A percentile compares a stretch with the other conserved stretches of the same genome.
These are phyloP conservation scores for Helostoma temminkii DNA, from an alignment of 2,797 vertebrate species.

Conservation along the genomic window DNA sequence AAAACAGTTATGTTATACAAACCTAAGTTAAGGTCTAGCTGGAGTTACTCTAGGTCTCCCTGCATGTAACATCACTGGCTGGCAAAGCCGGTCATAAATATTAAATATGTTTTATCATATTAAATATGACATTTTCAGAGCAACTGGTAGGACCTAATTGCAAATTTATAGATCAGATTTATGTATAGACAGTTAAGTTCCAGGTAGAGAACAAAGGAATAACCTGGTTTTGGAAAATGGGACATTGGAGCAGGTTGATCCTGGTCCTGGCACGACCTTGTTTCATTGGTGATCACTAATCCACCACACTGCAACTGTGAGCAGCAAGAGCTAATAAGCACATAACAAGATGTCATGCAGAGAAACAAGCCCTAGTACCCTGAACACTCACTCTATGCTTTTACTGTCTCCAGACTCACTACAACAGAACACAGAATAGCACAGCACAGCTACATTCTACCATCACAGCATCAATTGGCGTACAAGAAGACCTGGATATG, in stretches of 20 bases:
- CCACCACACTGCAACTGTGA: constrained; percentile 9
- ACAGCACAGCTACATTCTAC: constrained; percentile 28
- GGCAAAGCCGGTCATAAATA: too few relatives aligned
- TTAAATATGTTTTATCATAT: too few relatives aligned
- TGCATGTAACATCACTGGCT: too few relatives aligned
- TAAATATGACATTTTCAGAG: too few relatives aligned
- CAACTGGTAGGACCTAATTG: background rate
- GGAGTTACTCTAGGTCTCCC: too few relatives aligned
- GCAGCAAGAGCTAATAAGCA: constrained; percentile 7
- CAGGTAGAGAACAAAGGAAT: background rate
- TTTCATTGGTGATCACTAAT: background rate
- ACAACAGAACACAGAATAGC: constrained; percentile 19
- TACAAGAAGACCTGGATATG: constrained; percentile 41
- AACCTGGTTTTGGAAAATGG: background rate
- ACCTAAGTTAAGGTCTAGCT: too few relatives aligned
- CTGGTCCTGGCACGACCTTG: background rate
- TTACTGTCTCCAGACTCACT: constrained; percentile 32
- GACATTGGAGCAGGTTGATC: background rate
- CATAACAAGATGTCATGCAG: constrained; percentile 16
- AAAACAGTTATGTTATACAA: too few relatives aligned
- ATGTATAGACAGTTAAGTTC: background rate
- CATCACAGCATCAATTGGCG: constrained; percentile 58
- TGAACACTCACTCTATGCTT: constrained; percentile 13
- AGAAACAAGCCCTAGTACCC: constrained; percentile 19
- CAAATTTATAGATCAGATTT: background rate